Conservation (phyloP, 2,888 invertebrate genomes). For the Apoda limacodes region DNA sequence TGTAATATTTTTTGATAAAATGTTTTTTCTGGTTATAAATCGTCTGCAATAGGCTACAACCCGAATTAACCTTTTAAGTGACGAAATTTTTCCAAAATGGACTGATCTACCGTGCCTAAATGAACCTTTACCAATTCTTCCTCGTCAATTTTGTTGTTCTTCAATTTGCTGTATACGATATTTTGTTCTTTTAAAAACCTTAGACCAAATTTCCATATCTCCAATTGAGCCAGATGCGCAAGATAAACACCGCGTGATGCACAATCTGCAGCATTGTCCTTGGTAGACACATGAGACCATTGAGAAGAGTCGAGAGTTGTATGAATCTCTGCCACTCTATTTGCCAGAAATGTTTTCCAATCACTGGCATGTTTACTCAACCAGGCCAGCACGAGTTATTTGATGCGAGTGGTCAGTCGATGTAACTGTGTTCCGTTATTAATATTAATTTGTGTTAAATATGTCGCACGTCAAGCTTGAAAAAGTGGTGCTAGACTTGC, state of each 20-base stretch:
- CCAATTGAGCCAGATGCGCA: slow-evolving; percentile 2
- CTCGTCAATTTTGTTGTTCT: slow-evolving; percentile 2
- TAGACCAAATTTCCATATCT: slow-evolving; percentile 15
- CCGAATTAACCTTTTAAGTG: slow-evolving; percentile 75
- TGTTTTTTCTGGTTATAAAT: neutral
- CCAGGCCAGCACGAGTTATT: slow-evolving; percentile 1
- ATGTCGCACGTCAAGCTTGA: no score
- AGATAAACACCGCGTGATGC: slow-evolving; percentile 20
- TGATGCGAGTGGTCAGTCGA: no score
- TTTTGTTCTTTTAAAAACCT: slow-evolving; percentile 7
- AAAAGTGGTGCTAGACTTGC: no score
- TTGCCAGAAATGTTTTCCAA: neutral
- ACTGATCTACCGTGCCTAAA: slow-evolving; percentile 3
- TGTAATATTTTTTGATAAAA: neutral
- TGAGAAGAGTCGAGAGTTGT: slow-evolving; percentile 7
- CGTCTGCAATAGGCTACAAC: slow-evolving; percentile 7
- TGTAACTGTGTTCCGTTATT: no score
- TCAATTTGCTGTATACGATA: no score
- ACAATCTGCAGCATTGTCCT: slow-evolving; percentile 23
- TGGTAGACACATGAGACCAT: slow-evolving; percentile 19
- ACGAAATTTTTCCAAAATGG: slow-evolving; percentile 35
- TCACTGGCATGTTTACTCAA: slow-evolving; percentile 17
- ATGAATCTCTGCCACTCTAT: slow-evolving; percentile 15
- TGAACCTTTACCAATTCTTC: slow-evolving; percentile 4
- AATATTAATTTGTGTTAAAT: no score